Percentiles rank a stretch among this genome's conserved stretches.
Evolutionary conservation across 2,797 vertebrate species (phyloP).

Genomic region (Gymnothorax javanicus): DNA sequence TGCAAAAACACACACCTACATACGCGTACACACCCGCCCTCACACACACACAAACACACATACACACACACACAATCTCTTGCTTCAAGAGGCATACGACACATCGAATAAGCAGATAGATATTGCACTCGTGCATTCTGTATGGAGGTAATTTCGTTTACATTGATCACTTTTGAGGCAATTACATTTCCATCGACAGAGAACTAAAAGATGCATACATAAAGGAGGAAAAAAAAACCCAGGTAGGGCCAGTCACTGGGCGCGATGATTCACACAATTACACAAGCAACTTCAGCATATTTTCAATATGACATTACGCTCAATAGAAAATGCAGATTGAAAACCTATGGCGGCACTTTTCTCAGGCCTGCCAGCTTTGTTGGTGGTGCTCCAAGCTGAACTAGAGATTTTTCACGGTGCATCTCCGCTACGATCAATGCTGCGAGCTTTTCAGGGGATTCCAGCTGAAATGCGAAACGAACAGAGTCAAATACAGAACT

Average conservation of each 20-base stretch:
- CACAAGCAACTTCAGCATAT: conserved; percentile 59
- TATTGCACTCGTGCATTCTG: conserved; percentile 66
- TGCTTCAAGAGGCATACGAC: conserved; percentile 74
- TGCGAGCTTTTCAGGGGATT: not conserved
- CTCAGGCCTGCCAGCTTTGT: no score
- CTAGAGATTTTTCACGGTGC: not conserved
- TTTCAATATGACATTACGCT: not conserved
- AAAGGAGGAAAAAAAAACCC: conserved; percentile 53
- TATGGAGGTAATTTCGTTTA: conserved; percentile 78
- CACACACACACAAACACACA: not conserved
- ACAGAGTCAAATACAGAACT: no score
- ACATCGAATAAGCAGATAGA: conserved; percentile 70
- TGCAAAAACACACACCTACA: not conserved
- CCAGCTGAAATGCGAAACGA: not conserved
- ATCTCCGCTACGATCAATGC: not conserved
- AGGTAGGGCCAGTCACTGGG: conserved; percentile 61
- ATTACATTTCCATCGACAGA: conserved; percentile 75
- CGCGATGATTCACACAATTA: conserved; percentile 66
- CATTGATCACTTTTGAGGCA: conserved; percentile 72
- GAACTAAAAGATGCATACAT: conserved; percentile 57
- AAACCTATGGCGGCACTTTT: not conserved
- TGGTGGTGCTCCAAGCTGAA: not conserved
- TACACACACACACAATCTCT: conserved; percentile 54
- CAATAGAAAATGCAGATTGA: not conserved
- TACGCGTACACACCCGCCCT: not conserved